Conservation (phyloP, 2,797 vertebrate genomes). For the Sorex maritimensis region DNA sequence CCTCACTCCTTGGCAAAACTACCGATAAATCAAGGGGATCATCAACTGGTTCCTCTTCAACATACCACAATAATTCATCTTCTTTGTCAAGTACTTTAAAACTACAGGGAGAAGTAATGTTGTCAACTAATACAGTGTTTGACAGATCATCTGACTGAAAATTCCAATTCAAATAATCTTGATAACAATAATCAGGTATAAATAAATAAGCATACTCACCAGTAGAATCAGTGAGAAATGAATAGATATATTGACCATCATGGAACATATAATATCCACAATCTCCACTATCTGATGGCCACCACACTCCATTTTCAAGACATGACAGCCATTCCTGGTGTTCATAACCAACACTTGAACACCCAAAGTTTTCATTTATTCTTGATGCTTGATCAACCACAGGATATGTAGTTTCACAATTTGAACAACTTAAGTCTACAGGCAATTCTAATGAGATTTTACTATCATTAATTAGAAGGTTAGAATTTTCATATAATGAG, state of each 20-base stretch:
- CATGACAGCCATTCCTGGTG: conserved; percentile 96
- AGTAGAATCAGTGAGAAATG: conserved; percentile 95
- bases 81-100: conserved; percentile 96
- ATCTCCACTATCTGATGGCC: conserved; percentile 96
- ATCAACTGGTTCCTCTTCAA: conserved; percentile 92
- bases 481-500: conserved; percentile 90
- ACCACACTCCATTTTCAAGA: conserved; percentile 97
- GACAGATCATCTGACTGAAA: conserved; percentile 89
- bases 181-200: conserved; percentile 91
- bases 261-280: conserved; percentile 98
- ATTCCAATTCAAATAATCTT: conserved; percentile 90
- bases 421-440: conserved; percentile 91
- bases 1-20: conserved; percentile 94
- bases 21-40: conserved; percentile 96
- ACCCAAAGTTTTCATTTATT: conserved; percentile 90
- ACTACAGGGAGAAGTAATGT: conserved; percentile 94
- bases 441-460: conserved; percentile 89
- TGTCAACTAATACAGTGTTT: conserved; percentile 92
- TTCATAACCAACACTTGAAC: conserved; percentile 93
- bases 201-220: conserved; percentile 96
- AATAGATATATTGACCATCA: conserved; percentile 97
- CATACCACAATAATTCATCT: conserved; percentile 95
- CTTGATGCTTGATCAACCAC: conserved; percentile 89
- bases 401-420: conserved; percentile 87
- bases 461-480: conserved; percentile 87